These are phyloP conservation scores for Ametastegia equiseti DNA, from an alignment of 2,888 invertebrate species.

Conservation along the genomic window DNA sequence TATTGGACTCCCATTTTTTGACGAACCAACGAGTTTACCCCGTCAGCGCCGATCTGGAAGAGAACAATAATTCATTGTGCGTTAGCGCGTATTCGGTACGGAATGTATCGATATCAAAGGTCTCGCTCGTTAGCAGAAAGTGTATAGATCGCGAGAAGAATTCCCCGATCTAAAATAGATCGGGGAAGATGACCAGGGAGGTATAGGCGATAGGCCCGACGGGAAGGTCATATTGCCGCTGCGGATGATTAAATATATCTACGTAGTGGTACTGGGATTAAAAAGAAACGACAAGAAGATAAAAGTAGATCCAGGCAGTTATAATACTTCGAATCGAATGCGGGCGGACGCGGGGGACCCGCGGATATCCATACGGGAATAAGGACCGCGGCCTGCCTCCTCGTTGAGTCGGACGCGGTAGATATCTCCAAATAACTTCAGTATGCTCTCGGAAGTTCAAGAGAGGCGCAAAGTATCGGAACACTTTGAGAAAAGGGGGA, in stretches of 20 bases:
- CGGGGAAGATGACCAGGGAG: neutral
- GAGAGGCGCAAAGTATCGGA: conserved; percentile 48
- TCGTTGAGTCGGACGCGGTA: conserved; percentile 53
- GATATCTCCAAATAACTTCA: conserved; percentile 68
- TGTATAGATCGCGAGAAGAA: neutral
- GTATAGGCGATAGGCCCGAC: neutral
- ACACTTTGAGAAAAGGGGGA: conserved; percentile 33
- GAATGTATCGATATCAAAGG: neutral
- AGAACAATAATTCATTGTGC: neutral
- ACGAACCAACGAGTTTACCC: conserved; percentile 92
- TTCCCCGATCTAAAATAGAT: conserved; percentile 4
- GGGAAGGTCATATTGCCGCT: neutral
- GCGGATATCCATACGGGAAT: neutral
- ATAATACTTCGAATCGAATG: neutral
- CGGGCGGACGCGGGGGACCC: neutral
- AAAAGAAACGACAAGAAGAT: conserved; percentile 23
- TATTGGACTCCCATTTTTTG: conserved; percentile 89
- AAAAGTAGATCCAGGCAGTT: neutral
- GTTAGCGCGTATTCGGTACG: neutral
- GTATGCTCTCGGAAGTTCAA: conserved; percentile 61
- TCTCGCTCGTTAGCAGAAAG: neutral
- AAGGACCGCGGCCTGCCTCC: neutral
- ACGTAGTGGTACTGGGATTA: neutral
- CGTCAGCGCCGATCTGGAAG: conserved; percentile 94
- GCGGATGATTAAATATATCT: conserved; percentile 2